Evolutionary conservation across 2,888 invertebrate species (phyloP).

Genomic region (Tortricodes alternella): DNA sequence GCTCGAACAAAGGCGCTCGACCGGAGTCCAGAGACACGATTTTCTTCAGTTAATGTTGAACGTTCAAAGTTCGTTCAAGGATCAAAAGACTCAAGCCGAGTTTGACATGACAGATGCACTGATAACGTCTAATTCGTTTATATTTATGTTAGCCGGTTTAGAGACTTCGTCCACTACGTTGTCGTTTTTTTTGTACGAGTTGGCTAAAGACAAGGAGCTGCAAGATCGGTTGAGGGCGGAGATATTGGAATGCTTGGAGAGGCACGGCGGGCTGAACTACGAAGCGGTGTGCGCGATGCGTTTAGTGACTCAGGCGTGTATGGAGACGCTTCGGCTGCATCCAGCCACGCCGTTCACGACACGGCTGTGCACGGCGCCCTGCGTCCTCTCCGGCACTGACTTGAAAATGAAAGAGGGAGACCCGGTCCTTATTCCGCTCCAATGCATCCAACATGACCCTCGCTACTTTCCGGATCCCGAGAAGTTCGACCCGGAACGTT

Average conservation of each 20-base stretch:
- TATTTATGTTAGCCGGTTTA: slow-evolving; percentile 77
- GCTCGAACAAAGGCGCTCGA: slow-evolving; percentile 60
- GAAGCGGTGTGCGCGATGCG: slow-evolving; percentile 69
- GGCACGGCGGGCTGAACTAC: slow-evolving; percentile 61
- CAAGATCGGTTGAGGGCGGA: slow-evolving; percentile 64
- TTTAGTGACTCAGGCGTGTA: slow-evolving; percentile 54
- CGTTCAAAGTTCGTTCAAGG: slow-evolving; percentile 73
- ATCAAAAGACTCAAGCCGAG: slow-evolving; percentile 57
- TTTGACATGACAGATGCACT: slow-evolving; percentile 73
- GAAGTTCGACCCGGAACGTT: slow-evolving; percentile 70
- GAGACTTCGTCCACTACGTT: slow-evolving; percentile 73
- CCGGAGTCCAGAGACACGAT: slow-evolving; percentile 61
- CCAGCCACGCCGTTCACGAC: slow-evolving; percentile 74
- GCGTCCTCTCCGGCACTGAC: slow-evolving; percentile 57
- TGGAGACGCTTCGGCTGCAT: slow-evolving; percentile 69
- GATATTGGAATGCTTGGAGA: slow-evolving; percentile 58
- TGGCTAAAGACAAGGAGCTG: slow-evolving; percentile 65
- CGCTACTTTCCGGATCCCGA: slow-evolving; percentile 66
- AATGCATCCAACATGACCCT: slow-evolving; percentile 70
- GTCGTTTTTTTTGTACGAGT: slow-evolving; percentile 73
- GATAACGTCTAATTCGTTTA: slow-evolving; percentile 77
- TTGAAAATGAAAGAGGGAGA: slow-evolving; percentile 60
- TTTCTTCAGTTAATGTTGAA: slow-evolving; percentile 77
- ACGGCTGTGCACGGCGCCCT: slow-evolving; percentile 67
- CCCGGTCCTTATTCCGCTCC: slow-evolving; percentile 66